Percentiles rank a stretch among this genome's conserved stretches.
Conservation (phyloP, 1,140 invertebrate genomes). For the Helicoverpa armigera region DNA sequence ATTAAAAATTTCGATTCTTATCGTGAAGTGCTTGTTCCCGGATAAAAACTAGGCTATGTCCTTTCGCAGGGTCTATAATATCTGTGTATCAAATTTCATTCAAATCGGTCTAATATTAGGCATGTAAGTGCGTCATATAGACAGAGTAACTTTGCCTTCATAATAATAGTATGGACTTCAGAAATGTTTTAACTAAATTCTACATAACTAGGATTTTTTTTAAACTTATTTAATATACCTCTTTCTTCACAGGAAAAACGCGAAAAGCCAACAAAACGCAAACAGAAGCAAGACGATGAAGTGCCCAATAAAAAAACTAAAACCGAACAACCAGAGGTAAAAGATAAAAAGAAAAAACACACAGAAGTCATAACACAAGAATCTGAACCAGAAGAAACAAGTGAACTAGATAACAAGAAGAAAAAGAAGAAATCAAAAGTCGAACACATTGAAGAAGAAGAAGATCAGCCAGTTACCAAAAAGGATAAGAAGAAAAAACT, state of each 20-base stretch:
- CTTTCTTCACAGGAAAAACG: neutral
- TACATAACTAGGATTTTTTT: too few species aligned
- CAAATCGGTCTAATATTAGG: too few species aligned
- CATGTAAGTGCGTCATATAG: too few species aligned
- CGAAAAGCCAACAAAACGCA: neutral
- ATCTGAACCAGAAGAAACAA: constrained; percentile 14
- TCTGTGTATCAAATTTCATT: too few species aligned
- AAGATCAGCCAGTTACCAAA: constrained; percentile 49
- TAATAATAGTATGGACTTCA: too few species aligned
- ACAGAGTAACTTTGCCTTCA: too few species aligned
- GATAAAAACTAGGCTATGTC: too few species aligned
- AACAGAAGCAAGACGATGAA: constrained; percentile 4
- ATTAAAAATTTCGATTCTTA: too few species aligned
- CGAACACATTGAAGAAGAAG: constrained; percentile 13
- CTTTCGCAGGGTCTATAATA: too few species aligned
- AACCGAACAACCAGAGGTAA: constrained; percentile 19
- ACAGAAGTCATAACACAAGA: neutral
- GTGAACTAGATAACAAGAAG: constrained; percentile 23
- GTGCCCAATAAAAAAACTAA: constrained; percentile 47
- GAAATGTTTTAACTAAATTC: too few species aligned
- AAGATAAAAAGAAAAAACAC: constrained; percentile 3
- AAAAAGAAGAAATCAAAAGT: constrained; percentile 50
- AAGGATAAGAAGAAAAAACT: constrained; percentile 45
- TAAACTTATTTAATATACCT: too few species aligned
- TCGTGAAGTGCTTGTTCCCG: too few species aligned